Conservation (phyloP, 2,888 invertebrate species). For the Limnephilus lunatus region DNA sequence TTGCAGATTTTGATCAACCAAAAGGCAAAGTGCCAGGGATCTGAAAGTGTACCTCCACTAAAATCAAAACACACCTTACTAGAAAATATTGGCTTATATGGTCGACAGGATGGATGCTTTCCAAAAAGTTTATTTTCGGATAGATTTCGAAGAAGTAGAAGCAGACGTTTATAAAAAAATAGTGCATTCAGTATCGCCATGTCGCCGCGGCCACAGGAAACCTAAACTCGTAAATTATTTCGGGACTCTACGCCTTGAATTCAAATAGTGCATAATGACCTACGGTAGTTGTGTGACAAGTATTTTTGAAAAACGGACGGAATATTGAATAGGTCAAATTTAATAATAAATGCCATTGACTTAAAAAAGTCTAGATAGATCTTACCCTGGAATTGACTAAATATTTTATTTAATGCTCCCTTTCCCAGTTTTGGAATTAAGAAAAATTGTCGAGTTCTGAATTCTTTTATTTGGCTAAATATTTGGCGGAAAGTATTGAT, state of each 20-base stretch:
- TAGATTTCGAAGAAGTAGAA: not conserved
- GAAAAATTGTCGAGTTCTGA: no score
- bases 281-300: not conserved
- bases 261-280: slow-evolving; percentile 22
- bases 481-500: no score
- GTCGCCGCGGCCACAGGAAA: slow-evolving; percentile 13
- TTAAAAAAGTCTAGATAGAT: not conserved
- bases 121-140: not conserved
- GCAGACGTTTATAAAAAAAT: not conserved
- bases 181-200: not conserved
- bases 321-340: slow-evolving; percentile 27
- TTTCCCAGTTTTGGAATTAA: no score
- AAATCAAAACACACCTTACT: not conserved
- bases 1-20: not conserved
- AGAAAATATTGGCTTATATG: no score
- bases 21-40: not conserved
- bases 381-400: not conserved
- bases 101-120: not conserved
- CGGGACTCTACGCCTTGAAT: slow-evolving; percentile 5
- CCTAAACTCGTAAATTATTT: slow-evolving; percentile 39
- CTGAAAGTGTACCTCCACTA: not conserved
- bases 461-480: no score
- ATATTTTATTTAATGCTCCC: no score
- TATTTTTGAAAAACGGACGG: not conserved
- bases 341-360: not conserved